phyloP scores from a whole-genome alignment of 1,140 invertebrate genomes.

The Drosophila grimshawi region DNA sequence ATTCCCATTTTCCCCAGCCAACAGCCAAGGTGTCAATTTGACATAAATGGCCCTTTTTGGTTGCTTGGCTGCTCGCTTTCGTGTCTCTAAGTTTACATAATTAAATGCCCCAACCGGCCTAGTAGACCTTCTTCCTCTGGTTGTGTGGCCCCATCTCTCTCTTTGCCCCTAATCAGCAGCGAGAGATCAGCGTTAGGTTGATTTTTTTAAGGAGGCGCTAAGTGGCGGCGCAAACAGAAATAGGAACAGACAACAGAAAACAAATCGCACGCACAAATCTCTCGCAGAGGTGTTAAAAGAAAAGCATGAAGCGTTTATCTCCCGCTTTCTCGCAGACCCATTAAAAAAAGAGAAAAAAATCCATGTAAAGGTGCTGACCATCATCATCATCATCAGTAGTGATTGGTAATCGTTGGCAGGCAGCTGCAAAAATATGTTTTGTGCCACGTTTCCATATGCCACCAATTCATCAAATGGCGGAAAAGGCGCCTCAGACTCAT shows the following conservation, averaged over 20 bases:
- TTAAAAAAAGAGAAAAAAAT: constrained; percentile 48
- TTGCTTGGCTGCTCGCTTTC: constrained; percentile 15
- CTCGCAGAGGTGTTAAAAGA: constrained; percentile 81
- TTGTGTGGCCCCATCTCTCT: not conserved
- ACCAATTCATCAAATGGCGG: constrained; percentile 61
- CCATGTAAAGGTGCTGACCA: constrained; percentile 24
- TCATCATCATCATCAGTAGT: not conserved
- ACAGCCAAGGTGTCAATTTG: constrained; percentile 74
- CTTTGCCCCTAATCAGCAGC: constrained; percentile 50
- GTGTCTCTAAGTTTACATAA: constrained; percentile 74
- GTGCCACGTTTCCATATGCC: constrained; percentile 33
- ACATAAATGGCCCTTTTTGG: constrained; percentile 70
- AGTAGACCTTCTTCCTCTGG: not conserved
- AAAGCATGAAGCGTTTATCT: constrained; percentile 75
- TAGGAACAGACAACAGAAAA: constrained; percentile 11
- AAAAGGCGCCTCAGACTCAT: constrained; percentile 41
- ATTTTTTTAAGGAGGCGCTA: constrained; percentile 69
- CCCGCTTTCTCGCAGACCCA: constrained; percentile 51
- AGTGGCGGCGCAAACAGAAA: constrained; percentile 68
- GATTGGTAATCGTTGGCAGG: constrained; percentile 17
- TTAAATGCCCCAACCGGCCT: constrained; percentile 62
- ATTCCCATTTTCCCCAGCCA: constrained; percentile 28
- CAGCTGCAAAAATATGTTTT: constrained; percentile 56
- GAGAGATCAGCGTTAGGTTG: constrained; percentile 18
- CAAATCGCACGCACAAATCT: constrained; percentile 76